Evolutionary conservation across 1,140 invertebrate species (phyloP), one percentile per base, ranked within the genome.

Genomic region (Habropoda laboriosa): DNA sequence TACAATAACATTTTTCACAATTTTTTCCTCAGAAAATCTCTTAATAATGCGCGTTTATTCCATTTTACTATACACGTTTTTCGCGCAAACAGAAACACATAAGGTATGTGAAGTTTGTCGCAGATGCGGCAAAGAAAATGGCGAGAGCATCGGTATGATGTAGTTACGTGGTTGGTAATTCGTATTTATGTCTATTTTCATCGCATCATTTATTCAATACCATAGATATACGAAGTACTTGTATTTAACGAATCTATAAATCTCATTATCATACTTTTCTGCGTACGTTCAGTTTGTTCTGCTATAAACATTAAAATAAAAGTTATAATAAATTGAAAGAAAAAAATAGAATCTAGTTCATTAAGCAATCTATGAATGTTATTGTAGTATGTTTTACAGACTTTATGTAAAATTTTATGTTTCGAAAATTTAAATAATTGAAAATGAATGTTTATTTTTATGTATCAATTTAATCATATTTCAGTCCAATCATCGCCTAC

Each of bases 1-100:
- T 53, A 49, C 6, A 38, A 55, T 32, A 38, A 60, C 40, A 76
- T 57, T 63, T 71, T 71, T 24, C 2, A 61, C 16, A 16, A 78
- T 64, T 71, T n/a, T 49, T 40, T 58, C 24, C 24, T 57, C 13
- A 4, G 16, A 74, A 73, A 47, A 60, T 68, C 24, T 49, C 13
- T 35, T 61, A 45, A 53, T 42, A 27, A 57, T 61, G 58, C 42
- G 2, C 80, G n/a, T 79, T 84, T 45, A 74, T 30, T 63, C 51
- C 64, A 73, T 64, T 57, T 53, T 49, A 35, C 60, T 60, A 51
- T 61, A 64, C 83, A 80, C 76, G 80, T 80, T 85, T 79, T 85
- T 76, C 77, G 84, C 84, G 75, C 84, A 83, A 86, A 86, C 75
- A 83, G 70, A 77, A 80, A 80, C 66, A 64, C 38, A 73, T 3